Conservation (phyloP, 1,140 invertebrate genomes). For the Philaenus spumarius region DNA sequence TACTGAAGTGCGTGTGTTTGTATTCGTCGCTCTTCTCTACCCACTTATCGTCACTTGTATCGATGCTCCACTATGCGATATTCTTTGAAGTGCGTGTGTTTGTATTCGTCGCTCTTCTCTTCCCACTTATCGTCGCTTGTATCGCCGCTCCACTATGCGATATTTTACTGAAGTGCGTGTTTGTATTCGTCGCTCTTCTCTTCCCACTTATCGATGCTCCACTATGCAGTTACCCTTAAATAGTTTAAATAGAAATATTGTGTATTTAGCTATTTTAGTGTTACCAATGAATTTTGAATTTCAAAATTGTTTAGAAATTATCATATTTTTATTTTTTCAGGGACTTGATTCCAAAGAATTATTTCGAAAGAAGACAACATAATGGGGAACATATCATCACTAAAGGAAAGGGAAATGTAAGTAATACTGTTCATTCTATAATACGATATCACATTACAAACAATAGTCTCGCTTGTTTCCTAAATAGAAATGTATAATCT, state of each 20-base stretch:
- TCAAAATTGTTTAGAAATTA: background rate
- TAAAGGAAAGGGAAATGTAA: conserved; percentile 54
- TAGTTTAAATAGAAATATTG: background rate
- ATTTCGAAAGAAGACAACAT: conserved; percentile 65
- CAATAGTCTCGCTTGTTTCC: background rate
- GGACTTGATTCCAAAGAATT: conserved; percentile 63
- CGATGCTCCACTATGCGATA: no score
- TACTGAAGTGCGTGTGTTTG: no score
- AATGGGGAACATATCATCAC: conserved; percentile 54
- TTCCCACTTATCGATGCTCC: no score
- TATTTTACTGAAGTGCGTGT: no score
- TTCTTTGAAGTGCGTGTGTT: no score
- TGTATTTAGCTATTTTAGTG: background rate
- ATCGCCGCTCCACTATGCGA: no score
- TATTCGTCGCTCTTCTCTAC: no score
- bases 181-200: no score
- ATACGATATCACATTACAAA: background rate
- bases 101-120: no score
- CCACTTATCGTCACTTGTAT: no score
- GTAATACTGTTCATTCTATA: conserved; percentile 23
- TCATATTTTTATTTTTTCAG: conserved; percentile 36
- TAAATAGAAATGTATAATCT: background rate
- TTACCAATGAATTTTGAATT: background rate
- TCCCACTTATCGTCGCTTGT: no score
- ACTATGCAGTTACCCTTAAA: no score